Base-by-base conservation (phyloP, 2,113 vertebrate species). In the Gulo gulo region DNA sequence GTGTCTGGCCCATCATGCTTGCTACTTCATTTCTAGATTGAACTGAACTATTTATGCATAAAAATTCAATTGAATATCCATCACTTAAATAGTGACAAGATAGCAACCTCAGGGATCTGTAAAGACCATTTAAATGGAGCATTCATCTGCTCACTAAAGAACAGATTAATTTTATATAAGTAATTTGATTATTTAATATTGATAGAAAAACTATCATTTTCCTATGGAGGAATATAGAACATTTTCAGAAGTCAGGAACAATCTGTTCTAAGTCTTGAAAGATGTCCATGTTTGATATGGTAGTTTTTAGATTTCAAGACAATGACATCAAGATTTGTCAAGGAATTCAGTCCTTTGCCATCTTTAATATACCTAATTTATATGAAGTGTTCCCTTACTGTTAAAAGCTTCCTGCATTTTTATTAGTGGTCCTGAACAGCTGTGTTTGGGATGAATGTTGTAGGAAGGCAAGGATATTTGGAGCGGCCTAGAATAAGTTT, bases 11-110 rank as follows among this genome's bases (percentile, higher is more conserved):
- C 74, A 73, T 96, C 79, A 34, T 52, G 61, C 34, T 67, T 63
- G 61, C 34, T 67, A 26, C 73, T 92, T 94, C 2, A 79, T 80
- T 95, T 94, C 87, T 91, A 42, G 82, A 47, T 73, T 88, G 84
- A 95, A 95, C 74, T 93, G 74, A 92, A 91, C 82, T 97, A 52
- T 93, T 96, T 95, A 97, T 96, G 97, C 97, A 97, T 73, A 96
- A 95, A 96, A 97, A 89, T 88, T 97, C 91, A 97, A 47, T 91
- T 97, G 96, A 94, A 76, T 91, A 91, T 96, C 96, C 96, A 94
- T 97, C 92, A 96, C 92, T 92, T 84, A 89, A 80, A 82, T 96
- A 57, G 50, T 96, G 96, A 96, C 88, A 97, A 71, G 88, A 84
- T 55, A 96, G 81, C 76, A 97, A 67, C 96, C 88, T 96, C 80